Conservation (phyloP, 2,113 vertebrate genomes). For the Propithecus coquereli region DNA sequence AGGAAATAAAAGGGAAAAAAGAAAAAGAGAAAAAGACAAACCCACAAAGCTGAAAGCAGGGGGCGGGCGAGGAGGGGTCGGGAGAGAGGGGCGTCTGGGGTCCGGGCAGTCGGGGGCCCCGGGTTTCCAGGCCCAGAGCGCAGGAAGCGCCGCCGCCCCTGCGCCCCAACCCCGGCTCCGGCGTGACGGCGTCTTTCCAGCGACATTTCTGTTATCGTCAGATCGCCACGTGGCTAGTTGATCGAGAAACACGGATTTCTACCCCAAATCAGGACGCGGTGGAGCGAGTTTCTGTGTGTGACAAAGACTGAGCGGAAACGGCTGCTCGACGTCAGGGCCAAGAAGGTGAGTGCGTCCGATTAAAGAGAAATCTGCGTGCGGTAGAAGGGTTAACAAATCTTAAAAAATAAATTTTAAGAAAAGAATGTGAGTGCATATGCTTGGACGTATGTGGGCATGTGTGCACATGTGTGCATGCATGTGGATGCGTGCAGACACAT, state of each 20-base stretch:
- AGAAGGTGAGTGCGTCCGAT: background rate
- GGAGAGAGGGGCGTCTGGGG: background rate
- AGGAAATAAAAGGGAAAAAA: too few species aligned
- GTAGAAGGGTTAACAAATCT: too few species aligned
- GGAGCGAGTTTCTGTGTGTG: rapidly evolving
- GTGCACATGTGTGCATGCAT: background rate
- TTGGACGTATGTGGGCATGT: too few species aligned
- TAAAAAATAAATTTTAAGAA: too few species aligned
- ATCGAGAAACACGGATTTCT: too few species aligned
- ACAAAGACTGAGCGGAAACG: background rate
- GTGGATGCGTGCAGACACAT: background rate
- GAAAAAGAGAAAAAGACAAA: too few species aligned
- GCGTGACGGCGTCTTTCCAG: too few species aligned
- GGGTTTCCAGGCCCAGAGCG: background rate
- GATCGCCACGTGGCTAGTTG: rapidly evolving
- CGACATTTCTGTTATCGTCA: background rate
- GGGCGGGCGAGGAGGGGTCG: too few species aligned
- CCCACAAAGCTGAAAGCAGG: background rate
- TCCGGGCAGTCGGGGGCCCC: background rate
- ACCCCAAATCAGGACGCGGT: background rate
- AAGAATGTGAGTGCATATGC: background rate
- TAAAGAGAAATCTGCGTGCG: background rate
- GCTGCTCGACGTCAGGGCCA: background rate
- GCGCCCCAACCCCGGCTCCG: rapidly evolving
- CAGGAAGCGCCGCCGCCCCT: background rate